These are phyloP conservation scores for Poicephalus meyeri DNA, from an alignment of 2,113 vertebrate genomes.

Conservation along the genomic window DNA sequence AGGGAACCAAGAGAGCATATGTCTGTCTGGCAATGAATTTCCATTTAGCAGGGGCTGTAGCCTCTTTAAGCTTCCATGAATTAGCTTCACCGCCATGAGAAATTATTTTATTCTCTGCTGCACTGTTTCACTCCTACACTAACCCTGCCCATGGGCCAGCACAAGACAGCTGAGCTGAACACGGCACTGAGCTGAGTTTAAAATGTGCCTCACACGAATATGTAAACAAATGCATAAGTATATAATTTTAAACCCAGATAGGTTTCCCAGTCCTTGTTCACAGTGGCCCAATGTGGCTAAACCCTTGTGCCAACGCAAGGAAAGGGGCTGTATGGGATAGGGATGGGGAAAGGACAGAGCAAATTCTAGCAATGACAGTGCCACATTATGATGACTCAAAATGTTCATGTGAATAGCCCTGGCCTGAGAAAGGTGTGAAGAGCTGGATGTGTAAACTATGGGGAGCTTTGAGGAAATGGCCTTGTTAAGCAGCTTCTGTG, in stretches of 20 bases:
- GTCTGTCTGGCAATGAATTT: not conserved
- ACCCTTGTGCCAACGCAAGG: not conserved
- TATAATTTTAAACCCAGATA: not conserved
- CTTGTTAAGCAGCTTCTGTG: not conserved
- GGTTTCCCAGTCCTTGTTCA: not conserved
- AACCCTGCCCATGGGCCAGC: not conserved
- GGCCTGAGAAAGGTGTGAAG: not conserved
- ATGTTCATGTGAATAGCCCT: not conserved
- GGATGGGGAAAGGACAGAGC: not conserved
- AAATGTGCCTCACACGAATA: not conserved
- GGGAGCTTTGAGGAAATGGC: not conserved
- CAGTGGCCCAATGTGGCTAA: not conserved
- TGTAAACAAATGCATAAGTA: not conserved
- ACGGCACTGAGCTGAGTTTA: not conserved
- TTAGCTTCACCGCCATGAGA: not conserved
- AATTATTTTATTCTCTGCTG: not conserved
- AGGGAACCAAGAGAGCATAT: not conserved
- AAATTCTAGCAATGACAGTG: not conserved
- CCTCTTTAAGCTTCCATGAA: not conserved
- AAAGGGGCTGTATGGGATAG: not conserved
- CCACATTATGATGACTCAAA: not conserved
- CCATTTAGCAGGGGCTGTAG: not conserved
- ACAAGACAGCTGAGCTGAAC: not conserved
- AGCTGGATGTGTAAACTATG: not conserved
- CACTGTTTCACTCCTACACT: not conserved